Base-by-base conservation (phyloP, 2,797 vertebrate species). In the Todus mexicanus region DNA sequence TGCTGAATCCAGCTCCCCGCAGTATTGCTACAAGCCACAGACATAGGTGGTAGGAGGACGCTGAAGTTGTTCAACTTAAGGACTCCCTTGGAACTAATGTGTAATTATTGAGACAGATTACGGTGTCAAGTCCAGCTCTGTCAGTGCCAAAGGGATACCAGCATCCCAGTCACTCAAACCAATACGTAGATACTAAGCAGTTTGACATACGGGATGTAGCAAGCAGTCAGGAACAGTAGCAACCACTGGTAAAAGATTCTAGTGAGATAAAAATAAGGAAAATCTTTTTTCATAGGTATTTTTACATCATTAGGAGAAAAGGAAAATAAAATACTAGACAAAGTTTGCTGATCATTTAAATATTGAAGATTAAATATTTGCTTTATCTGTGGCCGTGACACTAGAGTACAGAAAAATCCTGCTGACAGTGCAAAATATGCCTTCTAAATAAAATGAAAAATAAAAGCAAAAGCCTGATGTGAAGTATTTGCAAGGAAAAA, bases 381-480 rank as follows among this genome's bases (percentile, higher is more conserved):
- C 11, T 84, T 93, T 78, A 45, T 71, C 33, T 72, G 16, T 6
- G 23, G 6, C 45, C 77, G 29, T 47, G 60, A 77, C 19, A 31
- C 25, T 43, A 21, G 27, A 83, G 8, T 20, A 43, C 19, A 76
- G 50, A 90, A 94, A 90, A 90, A 77, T 48, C 37, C 79, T 80
- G 18, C 59, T 40, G 12, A 81, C 35, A 77, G 80, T 65, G 77
- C 56, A 83, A 83, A 86, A 69, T 19, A 59, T 4, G 12, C 10
- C 26, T 80, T 65, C n/a, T 26, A 68, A 92, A 48, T 7, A 60
- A 53, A 71, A 53, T 11, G 37, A 77, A 85, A 68, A 54, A 23
- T 4, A 45, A 81, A 90, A 70, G 22, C 4, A 9, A 12, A 65
- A 87, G 63, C 17, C 17, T 73, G 59, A 66, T 76, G 19, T 56